These are phyloP conservation scores for Dimorphilus gyrociliatus DNA, from an alignment of 2,888 invertebrate species.

Conservation along the genomic window DNA sequence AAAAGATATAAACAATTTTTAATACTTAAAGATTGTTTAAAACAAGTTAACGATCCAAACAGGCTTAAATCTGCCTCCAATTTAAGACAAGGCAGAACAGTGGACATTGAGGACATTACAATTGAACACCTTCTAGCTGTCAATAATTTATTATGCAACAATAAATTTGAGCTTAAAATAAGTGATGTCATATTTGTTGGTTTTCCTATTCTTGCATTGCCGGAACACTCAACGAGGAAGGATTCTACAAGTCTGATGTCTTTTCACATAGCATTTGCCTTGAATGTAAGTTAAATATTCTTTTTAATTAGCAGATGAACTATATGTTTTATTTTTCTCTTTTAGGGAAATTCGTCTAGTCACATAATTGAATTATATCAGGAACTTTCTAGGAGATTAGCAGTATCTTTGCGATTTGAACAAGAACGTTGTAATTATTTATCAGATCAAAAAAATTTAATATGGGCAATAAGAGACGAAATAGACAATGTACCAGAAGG, in stretches of 20 bases:
- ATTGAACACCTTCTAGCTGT: constrained; percentile 42
- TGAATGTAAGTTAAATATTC: constrained; percentile 25
- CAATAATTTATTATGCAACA: constrained; percentile 68
- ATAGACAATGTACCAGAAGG: constrained; percentile 23
- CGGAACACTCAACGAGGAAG: constrained; percentile 9
- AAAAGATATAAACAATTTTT: too few relatives aligned
- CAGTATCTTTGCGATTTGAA: constrained; percentile 63
- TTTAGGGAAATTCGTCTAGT: constrained; percentile 74
- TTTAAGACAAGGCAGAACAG: too few relatives aligned
- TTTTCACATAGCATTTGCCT: constrained; percentile 52
- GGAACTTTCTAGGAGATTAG: constrained; percentile 63
- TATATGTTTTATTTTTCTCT: constrained; percentile 8
- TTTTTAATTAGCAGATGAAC: not conserved
- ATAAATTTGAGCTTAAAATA: constrained; percentile 81
- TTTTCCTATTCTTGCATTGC: constrained; percentile 53
- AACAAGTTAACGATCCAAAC: too few relatives aligned
- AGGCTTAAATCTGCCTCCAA: too few relatives aligned
- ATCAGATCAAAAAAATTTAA: constrained; percentile 68
- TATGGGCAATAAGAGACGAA: constrained; percentile 43
- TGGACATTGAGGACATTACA: too few relatives aligned
- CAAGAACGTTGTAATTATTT: constrained; percentile 75
- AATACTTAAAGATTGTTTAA: too few relatives aligned
- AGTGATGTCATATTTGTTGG: constrained; percentile 90
- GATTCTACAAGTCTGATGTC: constrained; percentile 46
- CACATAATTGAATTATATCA: constrained; percentile 85